These are phyloP conservation scores for Arge pagana DNA, from an alignment of 2,888 invertebrate genomes.

Conservation along the genomic window DNA sequence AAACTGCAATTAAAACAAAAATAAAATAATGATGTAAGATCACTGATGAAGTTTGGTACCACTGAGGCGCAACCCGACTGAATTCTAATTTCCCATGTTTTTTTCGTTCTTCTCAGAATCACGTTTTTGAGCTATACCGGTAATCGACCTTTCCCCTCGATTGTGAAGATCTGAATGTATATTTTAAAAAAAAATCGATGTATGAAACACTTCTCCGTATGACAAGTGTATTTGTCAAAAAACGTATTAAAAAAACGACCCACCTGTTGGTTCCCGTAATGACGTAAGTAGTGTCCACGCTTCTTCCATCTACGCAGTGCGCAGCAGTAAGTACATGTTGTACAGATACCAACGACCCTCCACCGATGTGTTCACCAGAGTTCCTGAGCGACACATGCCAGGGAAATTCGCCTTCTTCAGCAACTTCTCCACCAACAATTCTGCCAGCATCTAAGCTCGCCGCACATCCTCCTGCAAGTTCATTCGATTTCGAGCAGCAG, in stretches of 20 bases:
- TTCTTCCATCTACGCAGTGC: conserved; percentile 22
- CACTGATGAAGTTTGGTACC: too few species aligned
- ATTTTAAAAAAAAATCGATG: too few species aligned
- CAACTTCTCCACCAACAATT: conserved; percentile 37
- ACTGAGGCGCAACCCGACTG: too few species aligned
- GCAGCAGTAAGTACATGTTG: conserved; percentile 25
- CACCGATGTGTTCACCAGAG: conserved; percentile 19
- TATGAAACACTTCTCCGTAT: too few species aligned
- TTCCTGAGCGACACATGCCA: conserved; percentile 31
- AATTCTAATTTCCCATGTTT: too few species aligned
- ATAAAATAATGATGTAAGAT: too few species aligned
- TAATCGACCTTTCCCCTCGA: too few species aligned
- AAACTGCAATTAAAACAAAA: too few species aligned
- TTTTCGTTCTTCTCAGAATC: too few species aligned
- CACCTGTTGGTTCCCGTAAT: conserved; percentile 25
- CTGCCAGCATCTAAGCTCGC: too few species aligned
- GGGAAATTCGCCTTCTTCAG: conserved; percentile 31
- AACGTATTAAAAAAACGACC: background rate
- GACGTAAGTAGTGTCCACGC: conserved; percentile 2
- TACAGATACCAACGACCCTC: conserved; percentile 21
- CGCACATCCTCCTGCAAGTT: background rate
- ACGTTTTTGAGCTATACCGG: too few species aligned
- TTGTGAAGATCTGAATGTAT: too few species aligned
- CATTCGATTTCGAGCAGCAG: background rate
- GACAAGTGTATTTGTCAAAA: background rate